Conservation (phyloP, 2,113 vertebrate species). For the Pantherophis guttatus region DNA sequence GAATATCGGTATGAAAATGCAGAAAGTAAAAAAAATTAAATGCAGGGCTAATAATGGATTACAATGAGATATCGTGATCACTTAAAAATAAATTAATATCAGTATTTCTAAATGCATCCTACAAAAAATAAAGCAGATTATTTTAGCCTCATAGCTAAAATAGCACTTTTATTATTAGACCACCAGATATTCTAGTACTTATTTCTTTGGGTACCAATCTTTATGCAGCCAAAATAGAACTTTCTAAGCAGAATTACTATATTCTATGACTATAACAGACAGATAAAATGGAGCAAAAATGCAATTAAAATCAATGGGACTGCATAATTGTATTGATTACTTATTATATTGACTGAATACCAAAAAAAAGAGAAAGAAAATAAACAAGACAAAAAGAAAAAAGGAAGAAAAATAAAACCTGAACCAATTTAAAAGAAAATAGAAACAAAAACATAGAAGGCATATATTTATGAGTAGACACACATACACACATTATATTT, state of each 20-base stretch:
- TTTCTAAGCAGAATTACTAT: neutral
- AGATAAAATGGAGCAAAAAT: neutral
- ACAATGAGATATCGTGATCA: neutral
- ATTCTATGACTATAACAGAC: neutral
- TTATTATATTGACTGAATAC: neutral
- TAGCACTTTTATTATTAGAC: neutral
- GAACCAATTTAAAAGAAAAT: neutral
- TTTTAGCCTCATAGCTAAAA: neutral
- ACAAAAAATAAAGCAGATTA: neutral
- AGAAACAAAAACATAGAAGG: neutral
- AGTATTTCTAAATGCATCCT: neutral
- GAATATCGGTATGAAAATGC: neutral
- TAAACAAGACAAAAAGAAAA: neutral
- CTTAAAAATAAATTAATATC: neutral
- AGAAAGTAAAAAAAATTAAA: neutral
- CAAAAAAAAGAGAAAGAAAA: neutral
- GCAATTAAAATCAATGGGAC: neutral
- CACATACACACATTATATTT: neutral
- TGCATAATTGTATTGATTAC: neutral
- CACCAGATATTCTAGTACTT: neutral
- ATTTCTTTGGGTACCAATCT: neutral
- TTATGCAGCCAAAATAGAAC: neutral
- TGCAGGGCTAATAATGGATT: neutral
- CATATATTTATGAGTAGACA: neutral
- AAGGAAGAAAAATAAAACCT: neutral